Evolutionary conservation across 2,113 vertebrate genomes (phyloP).

Genomic region (Cinclus mexicanus): DNA sequence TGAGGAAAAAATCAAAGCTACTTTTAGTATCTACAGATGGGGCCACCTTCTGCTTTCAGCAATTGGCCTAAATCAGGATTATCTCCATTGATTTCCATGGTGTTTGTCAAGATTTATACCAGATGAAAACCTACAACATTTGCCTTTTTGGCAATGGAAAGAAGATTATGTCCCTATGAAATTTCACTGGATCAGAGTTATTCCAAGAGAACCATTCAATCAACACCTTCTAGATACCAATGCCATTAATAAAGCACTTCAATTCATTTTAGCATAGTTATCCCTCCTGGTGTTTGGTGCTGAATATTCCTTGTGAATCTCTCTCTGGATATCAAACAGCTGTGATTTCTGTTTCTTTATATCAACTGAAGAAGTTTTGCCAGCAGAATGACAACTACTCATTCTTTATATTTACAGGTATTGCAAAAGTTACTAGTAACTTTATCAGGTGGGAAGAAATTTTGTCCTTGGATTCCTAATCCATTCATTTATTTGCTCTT

Average conservation of each 20-base stretch:
- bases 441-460: not conserved
- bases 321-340: not conserved
- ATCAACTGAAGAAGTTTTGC: not conserved
- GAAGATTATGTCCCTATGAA: not conserved
- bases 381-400: not conserved
- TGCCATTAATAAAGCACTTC: not conserved
- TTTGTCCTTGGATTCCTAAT: not conserved
- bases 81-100: slow-evolving; percentile 57
- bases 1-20: slow-evolving; percentile 70
- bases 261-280: not conserved
- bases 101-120: slow-evolving; percentile 47
- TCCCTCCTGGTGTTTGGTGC: not conserved
- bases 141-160: not conserved
- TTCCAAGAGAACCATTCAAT: not conserved
- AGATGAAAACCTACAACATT: not conserved
- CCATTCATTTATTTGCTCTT: not conserved
- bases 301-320: not conserved
- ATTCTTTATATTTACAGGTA: not conserved
- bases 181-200: not conserved
- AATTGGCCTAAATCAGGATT: slow-evolving; percentile 65
- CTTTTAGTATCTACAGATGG: slow-evolving; percentile 69
- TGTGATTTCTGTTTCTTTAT: not conserved
- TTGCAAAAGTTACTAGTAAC: not conserved
- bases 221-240: not conserved
- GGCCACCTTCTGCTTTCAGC: slow-evolving; percentile 68